A percentile compares a stretch with the other conserved stretches of the same genome.
Evolutionary conservation across 1,140 invertebrate genomes (phyloP).

Genomic region (Penaeus indicus): DNA sequence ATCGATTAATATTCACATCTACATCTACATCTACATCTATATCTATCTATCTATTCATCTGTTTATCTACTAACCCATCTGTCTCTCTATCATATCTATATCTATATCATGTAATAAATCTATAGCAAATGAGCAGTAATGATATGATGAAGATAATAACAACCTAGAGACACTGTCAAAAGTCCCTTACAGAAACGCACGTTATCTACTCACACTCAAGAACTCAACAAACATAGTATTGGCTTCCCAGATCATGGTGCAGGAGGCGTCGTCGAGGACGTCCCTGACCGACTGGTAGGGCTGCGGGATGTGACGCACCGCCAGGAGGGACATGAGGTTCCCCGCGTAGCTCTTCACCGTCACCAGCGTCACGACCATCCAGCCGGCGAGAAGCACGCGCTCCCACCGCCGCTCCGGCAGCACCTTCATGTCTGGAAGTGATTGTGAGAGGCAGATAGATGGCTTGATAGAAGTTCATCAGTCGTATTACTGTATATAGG

Average conservation of each 20-base stretch:
- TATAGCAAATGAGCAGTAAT: neutral
- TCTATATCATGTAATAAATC: neutral
- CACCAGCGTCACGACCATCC: conserved; percentile 6
- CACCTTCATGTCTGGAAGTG: neutral
- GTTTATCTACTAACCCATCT: too few relatives aligned
- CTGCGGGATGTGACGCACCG: conserved; percentile 3
- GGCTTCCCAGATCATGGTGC: conserved; percentile 5
- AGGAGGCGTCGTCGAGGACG: neutral
- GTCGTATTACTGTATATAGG: too few relatives aligned
- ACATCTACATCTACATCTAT: too few relatives aligned
- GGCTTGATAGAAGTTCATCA: too few relatives aligned
- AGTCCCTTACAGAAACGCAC: neutral
- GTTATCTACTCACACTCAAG: neutral
- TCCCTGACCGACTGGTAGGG: conserved; percentile 15
- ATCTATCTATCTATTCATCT: too few relatives aligned
- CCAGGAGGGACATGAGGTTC: conserved; percentile 9
- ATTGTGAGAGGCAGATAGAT: neutral
- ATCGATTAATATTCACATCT: too few relatives aligned
- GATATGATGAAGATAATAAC: neutral
- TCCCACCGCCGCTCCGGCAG: neutral
- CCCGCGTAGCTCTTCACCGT: neutral
- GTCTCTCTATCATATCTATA: neutral
- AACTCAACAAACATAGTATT: neutral
- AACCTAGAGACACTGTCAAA: neutral
- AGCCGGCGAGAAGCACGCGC: neutral